Base-by-base conservation (phyloP, 2,888 invertebrate genomes). In the Leucophora obtusa region DNA sequence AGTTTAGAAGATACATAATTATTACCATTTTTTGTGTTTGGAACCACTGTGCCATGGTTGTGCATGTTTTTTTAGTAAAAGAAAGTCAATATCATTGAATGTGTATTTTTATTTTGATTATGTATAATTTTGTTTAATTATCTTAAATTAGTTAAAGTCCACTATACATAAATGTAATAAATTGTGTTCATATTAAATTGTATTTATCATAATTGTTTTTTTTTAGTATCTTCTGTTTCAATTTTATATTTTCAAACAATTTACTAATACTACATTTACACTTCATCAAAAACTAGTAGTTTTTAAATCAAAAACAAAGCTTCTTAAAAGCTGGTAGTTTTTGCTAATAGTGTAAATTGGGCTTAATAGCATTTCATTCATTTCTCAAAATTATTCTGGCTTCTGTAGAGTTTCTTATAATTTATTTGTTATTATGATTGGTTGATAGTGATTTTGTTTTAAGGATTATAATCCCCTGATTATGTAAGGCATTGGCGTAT, bases 81-180 rank as follows among this genome's bases (percentile, higher is more conserved):
- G 24, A 56, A 33, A 11, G 28, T 28, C 15, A 6, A 2, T 54
- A 28, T 21, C 14, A 60, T 51, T 54, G 21, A 38, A 24, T 54
- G 43, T 56, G 14, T 51, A 53, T 75, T 68, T 62, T 70, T 62
- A 79, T 78, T 76, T 79, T 72, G 82, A 80, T 83, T 83, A 83
- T 82, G 69, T 81, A 75, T 82, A 71, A 58, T 59, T 71, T 21
- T 68, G 68, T 66, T 78, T 80, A 74, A 79, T 82, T 81, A 66
- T 11, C 80, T 83, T 83, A 82, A 69, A 74, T 73, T 83, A 75
- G 62, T 72, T 82, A 65, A 74, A 63, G 76, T 82, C 70, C 83
- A 59, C 82, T 83, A 83, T 82, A 82, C 82, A 81, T 83, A 77
- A 78, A 82, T 66, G 74, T 83, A 79, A 83, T 71, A 80, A 74